These are phyloP conservation scores for Branchipolynoe longqiensis DNA, from an alignment of 2,888 invertebrate species.

Conservation along the genomic window DNA sequence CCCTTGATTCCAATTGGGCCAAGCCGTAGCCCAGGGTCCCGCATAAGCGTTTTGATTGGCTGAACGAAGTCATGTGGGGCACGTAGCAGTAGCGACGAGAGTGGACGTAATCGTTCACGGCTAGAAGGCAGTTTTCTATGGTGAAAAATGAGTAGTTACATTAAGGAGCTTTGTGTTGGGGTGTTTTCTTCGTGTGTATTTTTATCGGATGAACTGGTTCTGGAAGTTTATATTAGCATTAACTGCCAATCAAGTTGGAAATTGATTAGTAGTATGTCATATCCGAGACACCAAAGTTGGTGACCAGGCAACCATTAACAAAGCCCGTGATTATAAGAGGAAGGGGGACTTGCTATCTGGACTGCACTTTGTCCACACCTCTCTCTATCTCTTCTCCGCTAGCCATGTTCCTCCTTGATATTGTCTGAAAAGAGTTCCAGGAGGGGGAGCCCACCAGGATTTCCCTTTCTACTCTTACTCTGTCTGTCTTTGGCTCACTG, in stretches of 20 bases:
- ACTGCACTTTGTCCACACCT: too few relatives aligned
- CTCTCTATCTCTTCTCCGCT: too few relatives aligned
- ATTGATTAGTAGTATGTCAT: too few relatives aligned
- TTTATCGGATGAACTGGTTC: neutral
- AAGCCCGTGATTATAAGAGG: too few relatives aligned
- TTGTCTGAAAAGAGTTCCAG: too few relatives aligned
- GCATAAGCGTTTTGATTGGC: neutral
- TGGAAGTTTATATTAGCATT: neutral
- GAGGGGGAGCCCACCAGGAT: too few relatives aligned
- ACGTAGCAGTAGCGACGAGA: slow-evolving; percentile 16
- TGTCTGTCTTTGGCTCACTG: too few relatives aligned
- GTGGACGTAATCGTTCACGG: neutral
- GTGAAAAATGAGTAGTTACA: neutral
- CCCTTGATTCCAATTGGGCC: neutral
- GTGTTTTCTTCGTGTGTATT: neutral
- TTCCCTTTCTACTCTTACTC: too few relatives aligned
- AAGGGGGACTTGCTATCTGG: too few relatives aligned
- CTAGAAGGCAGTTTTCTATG: slow-evolving; percentile 19
- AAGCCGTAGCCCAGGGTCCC: neutral
- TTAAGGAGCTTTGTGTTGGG: neutral
- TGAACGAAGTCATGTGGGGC: neutral
- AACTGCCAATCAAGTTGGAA: neutral
- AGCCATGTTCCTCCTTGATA: too few relatives aligned
- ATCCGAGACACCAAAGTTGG: too few relatives aligned
- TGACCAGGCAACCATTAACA: too few relatives aligned